Base-by-base conservation (phyloP, 2,888 invertebrate species). In the Parthenolecanium corni region DNA sequence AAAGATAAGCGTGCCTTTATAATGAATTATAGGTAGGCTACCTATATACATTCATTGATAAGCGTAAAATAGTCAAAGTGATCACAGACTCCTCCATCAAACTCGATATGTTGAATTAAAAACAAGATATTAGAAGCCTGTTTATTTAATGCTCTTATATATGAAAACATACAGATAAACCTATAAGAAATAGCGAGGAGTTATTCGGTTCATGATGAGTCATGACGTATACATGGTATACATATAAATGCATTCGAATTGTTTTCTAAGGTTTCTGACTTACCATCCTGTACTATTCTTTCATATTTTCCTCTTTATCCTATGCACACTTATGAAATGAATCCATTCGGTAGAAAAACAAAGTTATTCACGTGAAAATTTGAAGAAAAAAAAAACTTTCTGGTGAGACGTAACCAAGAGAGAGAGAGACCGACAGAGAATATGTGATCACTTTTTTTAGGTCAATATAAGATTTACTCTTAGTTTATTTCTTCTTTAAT, bases 251-350 rank as follows among this genome's bases (percentile, higher is more conserved):
- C 52, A 31, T 9, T 31, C 31, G 9, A 6, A 31, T 38, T 42
- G 38, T 54, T 47, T 53, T 54, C 42, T 54, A 54, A 54, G 54
- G 54, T 54, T 54, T 54, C 54, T 23, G 54, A 38, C 38, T 54
- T 42, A 40, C 42, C 40, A 40, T 42, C 54, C 42, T 40, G n/a
- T 31, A 31, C 31, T n/a, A 31, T 31, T 31, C 31, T 31, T 9
- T 31, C 31, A 4, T 31, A 31, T 9, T n/a, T n/a, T 23, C 40
- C 40, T 12, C 16, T 23, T 23, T 40, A 40, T 54, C 38, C 54
- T 40, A 54, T 40, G 54, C 54, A 54, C 40, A 54, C 54, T 16
- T 54, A 54, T 40, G 54, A 54, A 36, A 25, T 38, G 38, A 14
- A 38, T 38, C 14, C 9, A n/a, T n/a, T 24, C 12, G 16, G n/a